Conservation (phyloP, 2,113 vertebrate species). For the Periophthalmus modestus region DNA sequence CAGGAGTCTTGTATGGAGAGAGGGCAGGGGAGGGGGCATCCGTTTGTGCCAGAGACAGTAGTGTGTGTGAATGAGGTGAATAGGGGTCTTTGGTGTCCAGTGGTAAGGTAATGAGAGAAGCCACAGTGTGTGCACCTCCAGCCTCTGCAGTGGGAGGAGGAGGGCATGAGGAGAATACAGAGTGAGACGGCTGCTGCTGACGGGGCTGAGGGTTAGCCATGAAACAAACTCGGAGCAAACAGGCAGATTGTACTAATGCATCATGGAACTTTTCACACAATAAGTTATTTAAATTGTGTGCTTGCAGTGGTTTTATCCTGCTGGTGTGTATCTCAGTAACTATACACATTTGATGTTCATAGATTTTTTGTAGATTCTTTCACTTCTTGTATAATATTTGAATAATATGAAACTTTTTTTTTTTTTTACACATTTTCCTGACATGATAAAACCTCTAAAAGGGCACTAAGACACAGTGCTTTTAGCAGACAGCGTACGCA, state of each 20-base stretch:
- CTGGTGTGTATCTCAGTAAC: too few relatives aligned
- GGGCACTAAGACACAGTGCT: neutral
- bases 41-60: neutral
- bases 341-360: neutral
- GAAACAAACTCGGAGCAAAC: conserved; percentile 31
- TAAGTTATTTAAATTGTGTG: neutral
- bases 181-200: conserved; percentile 49
- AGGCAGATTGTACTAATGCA: conserved; percentile 21
- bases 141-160: conserved; percentile 59
- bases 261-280: conserved; percentile 8
- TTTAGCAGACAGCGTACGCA: conserved; percentile 20
- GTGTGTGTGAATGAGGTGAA: conserved; percentile 45
- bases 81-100: conserved; percentile 57
- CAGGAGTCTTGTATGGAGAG: conserved; percentile 8
- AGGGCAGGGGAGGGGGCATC: conserved; percentile 7
- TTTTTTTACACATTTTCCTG: neutral
- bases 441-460: neutral
- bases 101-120: conserved; percentile 63
- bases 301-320: neutral
- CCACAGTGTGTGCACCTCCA: conserved; percentile 63
- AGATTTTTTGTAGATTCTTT: neutral
- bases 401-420: neutral
- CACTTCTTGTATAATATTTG: neutral
- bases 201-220: conserved; percentile 58
- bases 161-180: conserved; percentile 59